phyloP scores from a whole-genome alignment of 2,888 invertebrate genomes.

The Pseudococcus viburni region DNA sequence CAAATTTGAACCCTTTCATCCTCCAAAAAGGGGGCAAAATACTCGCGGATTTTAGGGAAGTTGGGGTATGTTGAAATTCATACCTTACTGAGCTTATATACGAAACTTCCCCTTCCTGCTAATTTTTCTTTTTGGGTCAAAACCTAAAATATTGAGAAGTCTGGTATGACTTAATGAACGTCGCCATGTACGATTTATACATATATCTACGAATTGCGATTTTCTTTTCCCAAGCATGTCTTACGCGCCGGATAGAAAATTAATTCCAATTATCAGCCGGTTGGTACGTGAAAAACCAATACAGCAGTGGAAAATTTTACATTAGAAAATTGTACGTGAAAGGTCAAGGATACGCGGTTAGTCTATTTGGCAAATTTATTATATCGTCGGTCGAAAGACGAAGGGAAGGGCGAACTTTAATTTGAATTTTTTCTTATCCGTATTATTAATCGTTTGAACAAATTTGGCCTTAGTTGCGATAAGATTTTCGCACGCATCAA shows the following conservation, averaged over 20 bases:
- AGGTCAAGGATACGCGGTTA: conserved; percentile 20
- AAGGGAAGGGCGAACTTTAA: not conserved
- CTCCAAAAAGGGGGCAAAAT: no score
- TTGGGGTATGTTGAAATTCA: no score
- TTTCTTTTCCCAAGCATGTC: not conserved
- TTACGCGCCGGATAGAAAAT: conserved; percentile 7
- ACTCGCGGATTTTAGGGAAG: no score
- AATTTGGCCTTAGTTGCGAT: not conserved
- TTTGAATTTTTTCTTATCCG: conserved; percentile 19
- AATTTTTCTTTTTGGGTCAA: no score
- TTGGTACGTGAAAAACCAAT: conserved; percentile 1
- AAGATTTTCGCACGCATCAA: conserved; percentile 33
- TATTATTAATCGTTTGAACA: conserved; percentile 29
- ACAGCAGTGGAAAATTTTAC: conserved; percentile 23
- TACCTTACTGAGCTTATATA: no score
- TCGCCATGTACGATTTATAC: not conserved
- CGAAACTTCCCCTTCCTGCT: no score
- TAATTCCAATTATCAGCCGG: conserved; percentile 31
- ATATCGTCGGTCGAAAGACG: not conserved
- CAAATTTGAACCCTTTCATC: no score
- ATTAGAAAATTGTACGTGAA: not conserved
- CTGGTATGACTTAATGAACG: not conserved
- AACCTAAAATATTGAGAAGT: no score
- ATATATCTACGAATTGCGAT: not conserved
- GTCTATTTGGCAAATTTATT: conserved; percentile 1